Percentiles rank a stretch among this genome's conserved stretches.
phyloP scores from a whole-genome alignment of 1,140 invertebrate genomes.

The Drosophila novamexicana region DNA sequence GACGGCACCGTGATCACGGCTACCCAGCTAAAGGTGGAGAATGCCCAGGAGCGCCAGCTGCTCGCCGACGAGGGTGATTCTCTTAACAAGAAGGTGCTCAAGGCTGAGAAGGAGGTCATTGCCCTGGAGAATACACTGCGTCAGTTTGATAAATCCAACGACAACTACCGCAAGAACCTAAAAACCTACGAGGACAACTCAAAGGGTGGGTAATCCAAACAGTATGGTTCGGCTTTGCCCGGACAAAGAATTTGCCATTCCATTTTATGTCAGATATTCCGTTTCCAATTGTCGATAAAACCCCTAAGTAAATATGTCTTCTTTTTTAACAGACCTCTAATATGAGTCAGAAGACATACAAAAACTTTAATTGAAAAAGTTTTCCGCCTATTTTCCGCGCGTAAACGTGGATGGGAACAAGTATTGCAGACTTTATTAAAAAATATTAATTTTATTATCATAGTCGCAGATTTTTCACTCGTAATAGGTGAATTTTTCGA shows the following conservation, averaged over 20 bases:
- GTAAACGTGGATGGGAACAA: no score
- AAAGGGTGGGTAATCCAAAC: conserved; percentile 44
- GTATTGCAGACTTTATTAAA: no score
- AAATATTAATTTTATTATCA: no score
- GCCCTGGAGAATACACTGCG: conserved; percentile 90
- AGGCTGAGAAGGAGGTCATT: conserved; percentile 88
- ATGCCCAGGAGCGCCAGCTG: conserved; percentile 87
- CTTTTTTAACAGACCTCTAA: no score
- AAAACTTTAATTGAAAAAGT: no score
- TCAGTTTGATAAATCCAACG: conserved; percentile 88
- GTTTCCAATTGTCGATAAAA: background rate
- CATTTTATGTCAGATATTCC: conserved; percentile 56
- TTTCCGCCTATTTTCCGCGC: no score
- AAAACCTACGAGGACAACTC: conserved; percentile 46
- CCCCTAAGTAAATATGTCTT: no score
- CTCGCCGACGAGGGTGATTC: conserved; percentile 88
- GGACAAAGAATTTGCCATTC: conserved; percentile 43
- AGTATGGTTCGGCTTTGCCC: no score
- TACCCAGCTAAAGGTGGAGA: conserved; percentile 87
- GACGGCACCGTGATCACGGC: conserved; percentile 86
- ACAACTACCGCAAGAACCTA: conserved; percentile 86
- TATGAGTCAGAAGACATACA: no score
- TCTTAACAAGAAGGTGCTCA: conserved; percentile 88
- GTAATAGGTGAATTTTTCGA: no score
- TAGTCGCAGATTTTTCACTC: no score